Percentiles rank a stretch among this genome's conserved stretches.
phyloP scores from a whole-genome alignment of 2,797 vertebrate genomes.

The Phrynocephalus vlangalii region DNA sequence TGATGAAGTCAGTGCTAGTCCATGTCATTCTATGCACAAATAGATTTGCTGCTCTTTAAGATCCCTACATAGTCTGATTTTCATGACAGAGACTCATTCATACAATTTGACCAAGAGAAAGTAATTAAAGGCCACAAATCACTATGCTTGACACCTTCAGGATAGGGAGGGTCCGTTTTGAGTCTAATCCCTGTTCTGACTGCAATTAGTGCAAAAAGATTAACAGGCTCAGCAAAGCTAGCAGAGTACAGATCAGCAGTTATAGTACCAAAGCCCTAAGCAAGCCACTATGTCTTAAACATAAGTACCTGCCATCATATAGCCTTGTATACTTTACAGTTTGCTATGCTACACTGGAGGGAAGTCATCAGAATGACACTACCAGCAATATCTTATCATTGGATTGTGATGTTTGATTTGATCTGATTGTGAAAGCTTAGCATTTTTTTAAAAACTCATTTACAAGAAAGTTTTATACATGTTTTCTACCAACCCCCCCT shows the following conservation, averaged over 20 bases:
- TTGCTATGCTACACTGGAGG: background rate
- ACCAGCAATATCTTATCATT: background rate
- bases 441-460: too few species aligned
- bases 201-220: background rate
- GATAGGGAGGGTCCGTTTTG: background rate
- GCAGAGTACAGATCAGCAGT: background rate
- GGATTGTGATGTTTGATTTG: background rate
- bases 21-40: too few species aligned
- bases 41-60: background rate
- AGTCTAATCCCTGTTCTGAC: background rate
- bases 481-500: too few species aligned
- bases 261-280: background rate
- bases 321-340: background rate
- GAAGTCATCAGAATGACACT: background rate
- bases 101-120: background rate
- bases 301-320: background rate
- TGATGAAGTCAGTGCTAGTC: background rate
- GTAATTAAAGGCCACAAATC: background rate
- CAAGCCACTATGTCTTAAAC: background rate
- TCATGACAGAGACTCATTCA: background rate
- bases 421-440: background rate
- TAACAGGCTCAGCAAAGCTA: background rate
- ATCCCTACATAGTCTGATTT: background rate
- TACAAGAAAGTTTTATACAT: background rate
- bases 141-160: background rate